Evolutionary conservation across 2,797 vertebrate species (phyloP).

Genomic region (Sebastiscus tertius): DNA sequence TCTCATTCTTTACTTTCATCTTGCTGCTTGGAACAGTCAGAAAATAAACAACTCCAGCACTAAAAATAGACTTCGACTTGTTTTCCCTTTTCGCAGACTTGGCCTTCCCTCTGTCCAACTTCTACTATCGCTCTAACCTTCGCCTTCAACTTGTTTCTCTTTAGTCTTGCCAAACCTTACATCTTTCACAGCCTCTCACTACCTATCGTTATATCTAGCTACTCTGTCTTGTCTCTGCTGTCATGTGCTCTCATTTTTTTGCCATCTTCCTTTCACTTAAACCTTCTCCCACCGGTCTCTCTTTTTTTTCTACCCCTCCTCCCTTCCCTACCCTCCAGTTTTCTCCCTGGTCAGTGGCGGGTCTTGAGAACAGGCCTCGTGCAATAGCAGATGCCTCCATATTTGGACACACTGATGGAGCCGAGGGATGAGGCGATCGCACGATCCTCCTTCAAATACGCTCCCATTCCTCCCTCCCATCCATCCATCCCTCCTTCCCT

Average conservation of each 20-base stretch:
- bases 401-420: constrained; percentile 84
- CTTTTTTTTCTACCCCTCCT: not conserved
- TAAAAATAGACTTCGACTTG: constrained; percentile 47
- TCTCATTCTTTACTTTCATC: constrained; percentile 55
- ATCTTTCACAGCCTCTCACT: constrained; percentile 6
- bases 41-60: constrained; percentile 55
- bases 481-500: constrained; percentile 34
- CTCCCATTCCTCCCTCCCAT: constrained; percentile 54
- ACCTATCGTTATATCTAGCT: not conserved
- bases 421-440: constrained; percentile 67
- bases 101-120: constrained; percentile 20
- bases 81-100: constrained; percentile 29
- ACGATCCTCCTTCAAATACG: constrained; percentile 67
- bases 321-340: constrained; percentile 31
- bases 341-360: constrained; percentile 58
- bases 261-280: constrained; percentile 32
- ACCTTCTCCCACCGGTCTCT: constrained; percentile 39
- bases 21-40: constrained; percentile 26
- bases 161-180: not conserved
- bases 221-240: constrained; percentile 21
- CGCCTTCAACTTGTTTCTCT: not conserved
- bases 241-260: constrained; percentile 14
- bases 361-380: constrained; percentile 71
- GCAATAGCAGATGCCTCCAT: constrained; percentile 82
- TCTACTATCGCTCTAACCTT: constrained; percentile 4